These are phyloP conservation scores for Stigmatopora argus DNA, from an alignment of 2,113 vertebrate species.

Conservation along the genomic window DNA sequence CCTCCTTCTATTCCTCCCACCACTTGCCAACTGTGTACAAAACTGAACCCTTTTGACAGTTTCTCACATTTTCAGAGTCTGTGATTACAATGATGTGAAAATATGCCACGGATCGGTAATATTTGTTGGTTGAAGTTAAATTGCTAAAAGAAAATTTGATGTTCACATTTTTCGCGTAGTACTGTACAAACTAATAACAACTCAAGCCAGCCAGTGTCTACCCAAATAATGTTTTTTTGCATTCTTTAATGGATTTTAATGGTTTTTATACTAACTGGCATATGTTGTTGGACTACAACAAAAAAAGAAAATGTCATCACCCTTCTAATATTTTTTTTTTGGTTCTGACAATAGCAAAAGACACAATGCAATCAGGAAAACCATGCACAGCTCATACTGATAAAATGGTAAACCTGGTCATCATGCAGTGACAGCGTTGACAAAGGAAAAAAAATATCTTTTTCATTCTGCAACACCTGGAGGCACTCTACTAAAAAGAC, in stretches of 20 bases:
- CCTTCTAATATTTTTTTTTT: neutral
- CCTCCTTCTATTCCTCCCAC: slow-evolving; percentile 22
- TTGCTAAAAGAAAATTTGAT: too few species aligned
- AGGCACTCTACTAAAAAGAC: slow-evolving; percentile 11
- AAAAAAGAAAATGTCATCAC: neutral
- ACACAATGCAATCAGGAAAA: neutral
- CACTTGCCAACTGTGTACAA: too few species aligned
- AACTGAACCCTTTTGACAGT: too few species aligned
- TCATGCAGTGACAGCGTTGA: slow-evolving; percentile 7
- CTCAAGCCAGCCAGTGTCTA: too few species aligned
- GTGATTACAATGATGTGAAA: slow-evolving; percentile 21
- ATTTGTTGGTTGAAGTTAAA: too few species aligned
- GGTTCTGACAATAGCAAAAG: neutral
- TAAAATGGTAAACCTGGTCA: neutral
- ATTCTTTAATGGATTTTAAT: too few species aligned
- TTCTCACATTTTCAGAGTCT: slow-evolving; percentile 11
- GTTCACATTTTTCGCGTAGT: too few species aligned
- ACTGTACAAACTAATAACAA: neutral
- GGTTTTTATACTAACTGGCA: too few species aligned
- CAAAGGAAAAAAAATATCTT: neutral
- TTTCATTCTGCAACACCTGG: slow-evolving; percentile 20
- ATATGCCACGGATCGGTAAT: too few species aligned
- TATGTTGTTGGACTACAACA: too few species aligned
- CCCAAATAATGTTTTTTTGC: too few species aligned
- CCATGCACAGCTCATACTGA: neutral